phyloP scores from a whole-genome alignment of 2,888 invertebrate genomes.

The Bruchidius siliquastri region DNA sequence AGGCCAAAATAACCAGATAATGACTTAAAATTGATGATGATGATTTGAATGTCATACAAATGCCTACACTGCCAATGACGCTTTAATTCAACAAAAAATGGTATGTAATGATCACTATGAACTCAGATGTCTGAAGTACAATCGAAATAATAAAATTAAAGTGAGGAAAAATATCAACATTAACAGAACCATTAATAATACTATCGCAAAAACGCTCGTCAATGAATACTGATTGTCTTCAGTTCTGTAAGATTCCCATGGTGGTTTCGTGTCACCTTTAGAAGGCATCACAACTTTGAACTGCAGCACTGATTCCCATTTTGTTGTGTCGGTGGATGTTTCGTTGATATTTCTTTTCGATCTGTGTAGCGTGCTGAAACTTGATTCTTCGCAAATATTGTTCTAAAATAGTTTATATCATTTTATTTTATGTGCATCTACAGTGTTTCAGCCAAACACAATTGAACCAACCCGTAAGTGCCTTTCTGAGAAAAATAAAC shows the following conservation, averaged over 20 bases:
- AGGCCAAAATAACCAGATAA: no score
- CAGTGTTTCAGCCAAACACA: no score
- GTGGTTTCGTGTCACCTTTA: background rate
- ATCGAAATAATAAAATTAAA: background rate
- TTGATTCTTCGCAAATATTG: background rate
- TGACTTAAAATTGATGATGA: no score
- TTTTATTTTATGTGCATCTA: no score
- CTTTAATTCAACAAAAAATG: background rate
- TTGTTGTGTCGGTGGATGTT: conserved; percentile 4
- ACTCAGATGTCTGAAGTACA: background rate
- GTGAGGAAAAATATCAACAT: background rate
- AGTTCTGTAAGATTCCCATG: background rate
- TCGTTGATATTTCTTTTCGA: background rate
- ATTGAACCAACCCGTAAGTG: no score
- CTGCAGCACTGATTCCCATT: conserved; percentile 13
- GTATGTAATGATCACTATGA: background rate
- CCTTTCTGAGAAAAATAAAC: no score
- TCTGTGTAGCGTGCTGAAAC: background rate
- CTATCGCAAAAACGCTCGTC: background rate
- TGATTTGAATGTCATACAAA: no score
- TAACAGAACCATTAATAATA: background rate
- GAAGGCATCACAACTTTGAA: conserved; percentile 9
- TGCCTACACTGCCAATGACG: no score
- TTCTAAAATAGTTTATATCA: background rate
- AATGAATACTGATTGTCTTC: background rate